Percentiles rank a stretch among this genome's conserved stretches.
Evolutionary conservation across 2,113 vertebrate genomes (phyloP).

Genomic region (Turnix velox): DNA sequence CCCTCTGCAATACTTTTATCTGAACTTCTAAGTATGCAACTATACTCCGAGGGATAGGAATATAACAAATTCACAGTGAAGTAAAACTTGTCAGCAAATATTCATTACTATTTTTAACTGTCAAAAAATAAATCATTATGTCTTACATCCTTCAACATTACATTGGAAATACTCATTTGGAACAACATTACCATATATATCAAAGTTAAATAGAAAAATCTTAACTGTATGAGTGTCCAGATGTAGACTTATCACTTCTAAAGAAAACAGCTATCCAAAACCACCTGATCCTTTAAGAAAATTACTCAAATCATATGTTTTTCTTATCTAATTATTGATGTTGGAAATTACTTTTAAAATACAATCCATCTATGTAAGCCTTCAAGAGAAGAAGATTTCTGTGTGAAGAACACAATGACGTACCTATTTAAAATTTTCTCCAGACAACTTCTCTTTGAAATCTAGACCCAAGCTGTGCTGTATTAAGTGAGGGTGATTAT

Average conservation of each 20-base stretch:
- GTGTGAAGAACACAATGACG: background rate
- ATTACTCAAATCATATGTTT: background rate
- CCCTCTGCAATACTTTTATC: background rate
- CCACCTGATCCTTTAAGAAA: background rate
- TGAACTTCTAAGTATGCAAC: background rate
- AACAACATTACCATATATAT: background rate
- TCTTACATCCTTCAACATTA: background rate
- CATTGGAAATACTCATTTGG: background rate
- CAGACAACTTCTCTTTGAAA: background rate
- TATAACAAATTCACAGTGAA: background rate
- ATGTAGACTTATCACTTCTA: background rate
- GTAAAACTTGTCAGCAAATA: background rate
- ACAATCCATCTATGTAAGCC: background rate
- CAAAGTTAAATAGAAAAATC: background rate
- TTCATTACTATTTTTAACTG: background rate
- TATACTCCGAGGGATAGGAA: background rate
- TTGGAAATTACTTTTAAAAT: background rate
- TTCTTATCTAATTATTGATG: background rate
- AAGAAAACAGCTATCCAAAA: background rate
- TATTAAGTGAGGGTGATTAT: background rate
- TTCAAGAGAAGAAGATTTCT: background rate
- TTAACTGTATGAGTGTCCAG: background rate
- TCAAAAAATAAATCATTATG: background rate
- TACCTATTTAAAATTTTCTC: background rate
- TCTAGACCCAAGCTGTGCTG: background rate